Base-by-base conservation (phyloP, 2,888 invertebrate genomes). In the Drosophila mettleri region DNA sequence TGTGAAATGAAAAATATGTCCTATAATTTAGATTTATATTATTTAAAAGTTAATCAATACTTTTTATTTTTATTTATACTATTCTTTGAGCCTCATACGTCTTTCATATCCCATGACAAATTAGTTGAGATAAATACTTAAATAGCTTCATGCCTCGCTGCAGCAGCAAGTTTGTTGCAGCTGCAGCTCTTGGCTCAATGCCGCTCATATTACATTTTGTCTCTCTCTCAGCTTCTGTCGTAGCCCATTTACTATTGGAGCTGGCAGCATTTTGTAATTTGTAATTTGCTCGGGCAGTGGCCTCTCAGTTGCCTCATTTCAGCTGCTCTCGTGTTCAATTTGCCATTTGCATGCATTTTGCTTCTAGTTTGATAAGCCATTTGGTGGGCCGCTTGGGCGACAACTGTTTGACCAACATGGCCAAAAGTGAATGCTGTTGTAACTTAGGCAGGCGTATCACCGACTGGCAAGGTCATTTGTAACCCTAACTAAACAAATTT, bases 401-500 rank as follows among this genome's bases (percentile, higher is more conserved):
- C 79, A 55, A 39, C 24, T 69, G 59, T 46, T 39, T 7, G 31
- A 7, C 39, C 39, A 31, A 31, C 39, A 36, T 36, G 45, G 41
- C 36, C 46, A 69, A 74, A 83, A 87, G 86, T 87, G 83, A 85
- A 87, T 87, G 87, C 81, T 68, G 64, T 52, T 48, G 46, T 20
- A 36, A 45, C 46, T 38, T 60, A 69, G 65, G 79, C 81, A 86
- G 63, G 72, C 78, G 58, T 74, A 76, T 75, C 67, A 75, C 33
- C 58, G n/a, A 38, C 60, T 18, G 20, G 51, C 69, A 89, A 90
- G 90, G 90, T 89, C 87, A 86, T 74, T 80, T 89, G 90, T 90
- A 90, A 90, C 83, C 70, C 72, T 85, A 90, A 80, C 87, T 83
- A 76, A 78, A 78, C 76, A 81, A 86, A 90, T 86, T 88, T 86